Base-by-base conservation (phyloP, 2,888 invertebrate genomes). In the Adelphocoris suturalis region DNA sequence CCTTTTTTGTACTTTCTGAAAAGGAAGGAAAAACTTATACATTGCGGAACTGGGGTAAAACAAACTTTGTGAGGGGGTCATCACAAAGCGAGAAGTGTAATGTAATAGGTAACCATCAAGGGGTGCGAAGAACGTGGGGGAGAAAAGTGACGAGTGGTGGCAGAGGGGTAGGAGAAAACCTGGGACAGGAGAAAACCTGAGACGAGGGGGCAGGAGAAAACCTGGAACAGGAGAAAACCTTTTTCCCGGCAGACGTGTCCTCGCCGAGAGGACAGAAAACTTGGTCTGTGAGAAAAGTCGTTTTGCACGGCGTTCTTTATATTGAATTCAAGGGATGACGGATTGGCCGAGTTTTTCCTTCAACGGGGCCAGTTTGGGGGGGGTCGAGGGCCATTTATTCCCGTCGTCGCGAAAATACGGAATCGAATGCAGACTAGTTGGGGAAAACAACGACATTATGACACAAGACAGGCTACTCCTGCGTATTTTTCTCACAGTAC, bases 41-140 rank as follows among this genome's bases (percentile, higher is more conserved):
- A 68, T 68, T 2, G 47, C 47, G 52, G 52, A 82, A 82, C 78
- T 78, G 78, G 47, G 47, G 68, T 68, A 47, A 75, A 47, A 82
- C 82, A 82, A 82, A 82, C 23, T 82, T 52, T 52, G n/a, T 52
- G 46, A 82, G 47, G 82, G 16, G 82, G 47, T 82, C 82, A 82
- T 82, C 82, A 82, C 82, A 52, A 82, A 47, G 48, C 47, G 46
- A 46, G 47, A 48, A 52, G 52, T 82, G 82, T 82, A 82, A 82
- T 82, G 82, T 52, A 82, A 82, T 82, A 82, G 82, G 82, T 82
- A 52, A 81, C 27, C 47, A 48, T 52, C 82, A 52, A 47, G 47
- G 78, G 23, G 23, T 68, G 68, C 57, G 16, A 57, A 16, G 37
- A 7, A 7, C 37, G 7, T 2, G 37, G 37, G 37, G 7, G 37